Evolutionary conservation across 2,113 vertebrate genomes (phyloP).

Genomic region (Albula goreensis): DNA sequence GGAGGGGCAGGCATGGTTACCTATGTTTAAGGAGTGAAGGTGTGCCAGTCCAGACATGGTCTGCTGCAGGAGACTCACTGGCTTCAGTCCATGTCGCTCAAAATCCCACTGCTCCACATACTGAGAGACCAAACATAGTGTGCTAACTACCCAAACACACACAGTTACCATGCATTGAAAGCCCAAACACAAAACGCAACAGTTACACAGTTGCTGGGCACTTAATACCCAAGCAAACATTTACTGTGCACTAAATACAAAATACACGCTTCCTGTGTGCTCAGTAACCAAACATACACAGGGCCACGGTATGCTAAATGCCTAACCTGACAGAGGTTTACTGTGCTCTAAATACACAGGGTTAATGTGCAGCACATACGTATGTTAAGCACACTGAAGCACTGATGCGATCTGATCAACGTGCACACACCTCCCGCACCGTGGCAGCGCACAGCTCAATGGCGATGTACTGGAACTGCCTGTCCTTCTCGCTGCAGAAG

Average conservation of each 20-base stretch:
- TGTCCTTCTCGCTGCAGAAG: conserved; percentile 92
- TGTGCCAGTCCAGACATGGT: conserved; percentile 91
- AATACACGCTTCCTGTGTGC: too few species aligned
- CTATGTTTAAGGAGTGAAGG: conserved; percentile 94
- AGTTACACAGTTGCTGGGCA: too few species aligned
- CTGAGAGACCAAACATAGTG: conserved; percentile 53
- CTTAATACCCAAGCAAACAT: too few species aligned
- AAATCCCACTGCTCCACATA: conserved; percentile 93
- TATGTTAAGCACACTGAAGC: too few species aligned
- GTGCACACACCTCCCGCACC: conserved; percentile 82
- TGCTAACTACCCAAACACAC: neutral
- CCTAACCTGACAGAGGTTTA: too few species aligned
- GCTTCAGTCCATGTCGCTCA: conserved; percentile 81
- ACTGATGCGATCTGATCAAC: too few species aligned
- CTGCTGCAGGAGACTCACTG: conserved; percentile 86
- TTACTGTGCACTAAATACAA: too few species aligned
- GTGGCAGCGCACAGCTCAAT: conserved; percentile 91
- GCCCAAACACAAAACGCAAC: too few species aligned
- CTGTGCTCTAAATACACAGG: too few species aligned
- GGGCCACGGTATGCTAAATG: too few species aligned
- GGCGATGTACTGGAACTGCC: conserved; percentile 98
- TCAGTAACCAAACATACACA: too few species aligned
- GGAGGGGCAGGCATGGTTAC: conserved; percentile 58
- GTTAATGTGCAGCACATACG: too few species aligned
- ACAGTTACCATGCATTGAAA: neutral